Evolutionary conservation across 2,797 vertebrate species (phyloP).

Genomic region (Sebastolobus altivelis): DNA sequence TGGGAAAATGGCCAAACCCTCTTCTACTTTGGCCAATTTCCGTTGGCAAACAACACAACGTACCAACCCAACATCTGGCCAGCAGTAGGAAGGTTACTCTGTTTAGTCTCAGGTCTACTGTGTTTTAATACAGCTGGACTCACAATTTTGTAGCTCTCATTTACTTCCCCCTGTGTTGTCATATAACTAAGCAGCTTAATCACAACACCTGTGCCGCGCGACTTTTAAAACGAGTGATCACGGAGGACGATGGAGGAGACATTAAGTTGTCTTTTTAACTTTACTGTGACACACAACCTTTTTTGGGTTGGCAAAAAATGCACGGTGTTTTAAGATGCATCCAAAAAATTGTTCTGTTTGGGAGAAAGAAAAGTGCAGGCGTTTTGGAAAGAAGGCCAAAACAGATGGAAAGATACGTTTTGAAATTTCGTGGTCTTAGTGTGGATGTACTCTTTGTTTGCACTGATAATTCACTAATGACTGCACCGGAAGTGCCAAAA

Average conservation of each 20-base stretch:
- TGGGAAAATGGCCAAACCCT: neutral
- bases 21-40: neutral
- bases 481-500: neutral
- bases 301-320: too few species aligned
- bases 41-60: neutral
- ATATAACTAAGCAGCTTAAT: neutral
- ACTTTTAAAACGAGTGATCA: neutral
- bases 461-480: slow-evolving; percentile 25
- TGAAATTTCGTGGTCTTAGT: neutral
- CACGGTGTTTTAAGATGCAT: neutral
- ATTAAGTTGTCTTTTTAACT: neutral
- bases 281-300: neutral
- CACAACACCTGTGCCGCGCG: neutral
- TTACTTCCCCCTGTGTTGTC: neutral
- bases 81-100: neutral
- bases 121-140: neutral
- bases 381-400: slow-evolving; percentile 9
- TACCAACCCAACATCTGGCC: slow-evolving; percentile 15
- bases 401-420: neutral
- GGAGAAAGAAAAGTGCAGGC: neutral
- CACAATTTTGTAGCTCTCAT: neutral
- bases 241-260: neutral
- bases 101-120: neutral
- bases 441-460: slow-evolving; percentile 19
- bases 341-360: neutral